Evolutionary conservation across 2,113 vertebrate species (phyloP), one percentile per base, ranked within the genome.

Genomic region (Smithornis capensis): DNA sequence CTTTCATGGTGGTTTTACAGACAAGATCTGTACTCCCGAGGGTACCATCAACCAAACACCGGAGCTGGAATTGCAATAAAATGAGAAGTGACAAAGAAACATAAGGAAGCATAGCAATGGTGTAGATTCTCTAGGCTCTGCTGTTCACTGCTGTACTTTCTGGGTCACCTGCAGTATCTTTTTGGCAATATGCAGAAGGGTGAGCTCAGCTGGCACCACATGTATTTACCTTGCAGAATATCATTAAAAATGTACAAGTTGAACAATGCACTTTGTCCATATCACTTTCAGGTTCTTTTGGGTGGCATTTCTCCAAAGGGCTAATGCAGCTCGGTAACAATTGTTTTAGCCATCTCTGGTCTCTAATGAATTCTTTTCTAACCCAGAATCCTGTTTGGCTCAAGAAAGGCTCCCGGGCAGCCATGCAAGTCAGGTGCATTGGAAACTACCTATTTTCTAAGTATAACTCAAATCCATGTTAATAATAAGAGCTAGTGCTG

Each of bases 181-280:
- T 37, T 33, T 62, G 71, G 64, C 73, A 70, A 27, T 17, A 40
- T 4, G 21, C 62, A 56, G 86, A 71, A 77, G 56, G 77, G 65
- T 63, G 47, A 59, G 64, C 55, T 93, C 82, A 76, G 50, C 70
- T 79, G 85, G 80, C 85, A 95, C 47, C 25, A 2, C 60, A 19
- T 17, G 35, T 52, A 6, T 89, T 87, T 87, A 87, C 50, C 68
- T 78, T 90, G 60, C 70, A 86, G 89, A 80, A 56, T 31, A 89
- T 35, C 71, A 79, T 91, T 88, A 79, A 95, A 91, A 93, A 95
- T 82, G 89, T 35, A 89, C 24, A 65, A 81, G 63, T 9, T 78
- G 69, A 83, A 74, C 65, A 69, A 67, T 14, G 55, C 14, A 38
- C 83, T 88, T 87, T 81, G 62, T 45, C 76, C 1, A 0, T 89